A percentile compares a stretch with the other conserved stretches of the same genome.
These are phyloP conservation scores for Cheirogaleus medius DNA, from an alignment of 2,113 vertebrate genomes.

Conservation along the genomic window DNA sequence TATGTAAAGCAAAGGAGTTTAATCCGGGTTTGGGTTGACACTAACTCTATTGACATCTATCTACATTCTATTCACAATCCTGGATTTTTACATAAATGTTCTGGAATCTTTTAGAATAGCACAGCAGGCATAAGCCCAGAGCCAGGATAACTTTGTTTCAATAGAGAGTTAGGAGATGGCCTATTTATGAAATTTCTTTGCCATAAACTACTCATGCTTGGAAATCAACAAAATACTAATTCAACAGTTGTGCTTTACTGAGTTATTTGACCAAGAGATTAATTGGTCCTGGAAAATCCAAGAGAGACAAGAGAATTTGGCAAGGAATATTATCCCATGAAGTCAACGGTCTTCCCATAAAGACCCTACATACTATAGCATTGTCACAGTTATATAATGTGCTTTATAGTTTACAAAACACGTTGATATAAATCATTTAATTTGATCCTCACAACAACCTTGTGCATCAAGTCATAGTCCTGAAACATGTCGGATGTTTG, in stretches of 20 bases:
- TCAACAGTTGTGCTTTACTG: not conserved
- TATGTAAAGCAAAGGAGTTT: not conserved
- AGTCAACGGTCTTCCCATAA: not conserved
- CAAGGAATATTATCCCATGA: not conserved
- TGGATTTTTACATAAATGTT: conserved; percentile 35
- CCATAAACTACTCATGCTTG: conserved; percentile 33
- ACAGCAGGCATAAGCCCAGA: conserved; percentile 23
- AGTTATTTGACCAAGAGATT: conserved; percentile 27
- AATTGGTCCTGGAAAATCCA: conserved; percentile 8
- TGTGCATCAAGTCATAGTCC: not conserved
- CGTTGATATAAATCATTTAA: not conserved
- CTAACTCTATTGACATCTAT: not conserved
- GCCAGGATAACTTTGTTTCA: not conserved
- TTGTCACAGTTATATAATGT: not conserved
- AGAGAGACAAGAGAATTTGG: not conserved
- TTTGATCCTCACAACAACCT: not conserved
- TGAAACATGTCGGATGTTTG: not conserved
- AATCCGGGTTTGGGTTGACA: conserved; percentile 2
- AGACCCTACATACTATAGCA: not conserved
- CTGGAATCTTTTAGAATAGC: conserved; percentile 38
- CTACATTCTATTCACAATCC: conserved; percentile 42
- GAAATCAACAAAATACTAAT: conserved; percentile 42
- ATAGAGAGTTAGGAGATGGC: not conserved
- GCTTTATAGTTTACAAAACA: not conserved
- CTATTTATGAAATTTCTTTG: conserved; percentile 19